Base-by-base conservation (phyloP, 2,888 invertebrate genomes). In the Dolichopus griseipennis region DNA sequence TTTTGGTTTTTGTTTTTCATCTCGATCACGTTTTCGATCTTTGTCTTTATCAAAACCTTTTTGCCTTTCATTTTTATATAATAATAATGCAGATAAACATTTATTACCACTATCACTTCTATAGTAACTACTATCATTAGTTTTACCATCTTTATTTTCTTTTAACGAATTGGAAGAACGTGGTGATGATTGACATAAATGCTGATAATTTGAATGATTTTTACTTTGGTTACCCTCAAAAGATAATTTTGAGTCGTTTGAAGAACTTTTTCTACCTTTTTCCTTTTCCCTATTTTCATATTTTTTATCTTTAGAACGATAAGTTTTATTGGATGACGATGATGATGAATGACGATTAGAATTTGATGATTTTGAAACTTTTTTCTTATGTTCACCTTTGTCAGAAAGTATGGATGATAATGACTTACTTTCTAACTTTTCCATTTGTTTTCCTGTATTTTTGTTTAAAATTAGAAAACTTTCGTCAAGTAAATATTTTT, bases 101-200 rank as follows among this genome's bases (percentile, higher is more conserved):
- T 21, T 62, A 10, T 62, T 22, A 12, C 22, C 22, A 12, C 15
- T 22, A 10, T 2, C 12, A 62, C 62, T 62, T 62, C 22, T 62
- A 37, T n/a, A 20, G 10, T 37, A 12, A 18, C 9, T 64, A 64
- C n/a, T 64, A 4, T 2, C 33, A 37, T 64, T 37, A 6, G 69
- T 70, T 27, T 72, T 71, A 0, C 66, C 67, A 21, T 82, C 84
- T 62, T 83, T 83, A 15, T 83, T 82, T n/a, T 80, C 78, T 70
- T 79, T 78, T 0, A 81, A 80, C 34, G 69, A 69, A 72, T 77
- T 81, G 0, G n/a, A 34, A 65, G 71, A 68, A 71, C 64, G 67
- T 70, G 68, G 27, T 70, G 68, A 27, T 68, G 68, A 37, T 67
- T 68, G 63, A 65, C 68, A 34, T 72, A 69, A 61, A 15, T 63